Base-by-base conservation (phyloP, 2,797 vertebrate genomes). In the Kryptolebias ocellatus region DNA sequence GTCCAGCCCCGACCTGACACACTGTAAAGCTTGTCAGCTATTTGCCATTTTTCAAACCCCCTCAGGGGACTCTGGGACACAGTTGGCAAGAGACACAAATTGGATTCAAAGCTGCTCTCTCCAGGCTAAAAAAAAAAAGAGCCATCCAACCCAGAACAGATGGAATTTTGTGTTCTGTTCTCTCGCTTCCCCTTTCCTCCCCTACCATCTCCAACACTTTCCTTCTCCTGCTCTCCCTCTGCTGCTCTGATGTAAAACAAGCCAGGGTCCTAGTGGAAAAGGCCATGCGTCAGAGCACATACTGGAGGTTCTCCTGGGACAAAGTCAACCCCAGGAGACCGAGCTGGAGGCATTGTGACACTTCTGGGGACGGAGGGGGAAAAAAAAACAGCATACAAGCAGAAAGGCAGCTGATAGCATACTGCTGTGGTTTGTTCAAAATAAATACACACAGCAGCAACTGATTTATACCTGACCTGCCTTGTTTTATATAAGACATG, bases 31-130 rank as follows among this genome's bases (percentile, higher is more conserved):
- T 63, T 42, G 73, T 79, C 75, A 81, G 77, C 72, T 67, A 79
- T 89, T 88, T 84, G 88, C 82, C 57, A 66, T 78, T 85, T 87
- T 82, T 83, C 77, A 78, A 59, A 62, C 85, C 81, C 67, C 89
- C 92, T 89, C 87, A 76, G 89, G 90, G 88, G 91, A 93, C 87
- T 81, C 64, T 76, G 66, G 84, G 90, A 84, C 90, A 93, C 90
- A 93, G 88, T 92, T 93, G 92, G 93, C 91, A 91, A 89, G 80
- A 87, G 86, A 79, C 85, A 85, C 82, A 92, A 90, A 92, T 89
- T 92, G 88, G 90, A 92, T 90, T 90, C 90, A 93, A 92, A 91
- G 90, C 88, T 89, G 74, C 83, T 91, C 90, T 92, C 90, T 91
- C 85, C 83, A 89, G 92, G 89, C 89, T 83, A 92, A 92, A 90